Evolutionary conservation across 2,888 invertebrate genomes (phyloP).

Genomic region (Brenthis hecate): DNA sequence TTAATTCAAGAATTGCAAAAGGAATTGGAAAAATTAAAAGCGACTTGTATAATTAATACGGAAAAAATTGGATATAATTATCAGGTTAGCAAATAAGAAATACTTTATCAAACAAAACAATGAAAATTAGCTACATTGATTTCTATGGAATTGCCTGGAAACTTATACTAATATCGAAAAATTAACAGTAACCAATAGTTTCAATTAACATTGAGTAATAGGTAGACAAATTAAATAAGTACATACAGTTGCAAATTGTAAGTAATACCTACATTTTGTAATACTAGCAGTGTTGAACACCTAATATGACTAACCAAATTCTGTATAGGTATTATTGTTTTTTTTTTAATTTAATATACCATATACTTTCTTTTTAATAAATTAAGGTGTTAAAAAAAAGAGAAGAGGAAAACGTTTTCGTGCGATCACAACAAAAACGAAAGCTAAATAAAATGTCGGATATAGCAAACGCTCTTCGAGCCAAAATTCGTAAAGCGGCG

Average conservation of each 20-base stretch:
- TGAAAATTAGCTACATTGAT: too few species aligned
- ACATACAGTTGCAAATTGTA: too few species aligned
- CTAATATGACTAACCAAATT: neutral
- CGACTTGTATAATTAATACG: conserved; percentile 90
- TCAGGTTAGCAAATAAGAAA: conserved; percentile 69
- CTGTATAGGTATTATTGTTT: neutral
- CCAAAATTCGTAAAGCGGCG: conserved; percentile 85
- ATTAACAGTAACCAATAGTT: too few species aligned
- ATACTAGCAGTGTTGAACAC: too few species aligned
- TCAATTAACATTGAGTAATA: too few species aligned
- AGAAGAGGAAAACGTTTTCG: conserved; percentile 92
- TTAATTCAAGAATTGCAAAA: conserved; percentile 89
- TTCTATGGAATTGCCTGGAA: too few species aligned
- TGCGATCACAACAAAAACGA: conserved; percentile 90
- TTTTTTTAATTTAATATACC: neutral
- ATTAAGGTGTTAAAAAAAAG: conserved; percentile 88
- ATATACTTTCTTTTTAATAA: neutral
- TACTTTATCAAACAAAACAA: too few species aligned
- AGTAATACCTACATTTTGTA: too few species aligned
- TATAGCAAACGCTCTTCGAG: conserved; percentile 84
- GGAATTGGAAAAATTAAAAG: conserved; percentile 90
- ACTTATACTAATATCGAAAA: too few species aligned
- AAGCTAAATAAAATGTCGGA: conserved; percentile 90
- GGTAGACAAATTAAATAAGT: too few species aligned
- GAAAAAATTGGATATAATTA: conserved; percentile 96